Conservation (phyloP, 2,797 vertebrate genomes). For the Pseudochaenichthys georgianus region DNA sequence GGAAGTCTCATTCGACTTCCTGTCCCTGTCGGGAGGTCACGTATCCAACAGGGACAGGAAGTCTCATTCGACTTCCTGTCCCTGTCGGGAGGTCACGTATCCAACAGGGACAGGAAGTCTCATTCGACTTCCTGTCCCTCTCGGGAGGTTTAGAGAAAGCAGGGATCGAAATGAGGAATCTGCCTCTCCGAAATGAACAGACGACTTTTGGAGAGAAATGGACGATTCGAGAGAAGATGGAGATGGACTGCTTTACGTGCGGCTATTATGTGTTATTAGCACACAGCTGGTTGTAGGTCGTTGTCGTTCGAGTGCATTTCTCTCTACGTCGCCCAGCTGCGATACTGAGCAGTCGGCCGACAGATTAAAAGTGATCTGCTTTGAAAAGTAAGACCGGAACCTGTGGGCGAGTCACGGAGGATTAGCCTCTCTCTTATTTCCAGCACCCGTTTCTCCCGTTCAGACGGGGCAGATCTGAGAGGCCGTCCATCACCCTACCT, state of each 20-base stretch:
- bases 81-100: too few species aligned
- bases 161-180: conserved; percentile 68
- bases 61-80: too few species aligned
- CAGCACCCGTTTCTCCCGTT: conserved; percentile 43
- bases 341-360: background rate
- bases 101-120: conserved; percentile 48
- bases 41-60: too few species aligned
- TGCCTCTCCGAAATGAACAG: too few species aligned
- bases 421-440: background rate
- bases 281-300: background rate
- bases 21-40: too few species aligned
- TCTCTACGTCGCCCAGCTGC: conserved; percentile 25
- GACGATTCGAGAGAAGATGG: conserved; percentile 46
- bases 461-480: background rate
- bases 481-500: too few species aligned
- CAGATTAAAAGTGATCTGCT: too few species aligned
- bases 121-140: conserved; percentile 39
- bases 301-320: conserved; percentile 29
- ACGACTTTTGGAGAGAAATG: too few species aligned
- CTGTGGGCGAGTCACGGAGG: too few species aligned
- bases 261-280: too few species aligned
- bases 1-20: too few species aligned
- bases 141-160: conserved; percentile 20
- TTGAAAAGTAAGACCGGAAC: too few species aligned
- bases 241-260: conserved; percentile 60